phyloP scores from a whole-genome alignment of 1,140 invertebrate genomes.

The Ladona fulva region DNA sequence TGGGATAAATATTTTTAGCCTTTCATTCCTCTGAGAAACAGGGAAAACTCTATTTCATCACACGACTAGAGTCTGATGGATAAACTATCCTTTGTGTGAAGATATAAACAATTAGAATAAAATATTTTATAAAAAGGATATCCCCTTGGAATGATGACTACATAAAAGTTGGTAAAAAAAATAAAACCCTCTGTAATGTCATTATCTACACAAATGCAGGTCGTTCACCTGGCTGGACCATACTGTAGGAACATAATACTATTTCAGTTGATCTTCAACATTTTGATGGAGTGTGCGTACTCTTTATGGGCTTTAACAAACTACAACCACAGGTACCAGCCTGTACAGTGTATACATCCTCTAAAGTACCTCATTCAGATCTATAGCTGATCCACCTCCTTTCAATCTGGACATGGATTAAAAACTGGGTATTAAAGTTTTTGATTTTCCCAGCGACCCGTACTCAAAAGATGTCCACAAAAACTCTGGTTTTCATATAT shows the following conservation, averaged over 20 bases:
- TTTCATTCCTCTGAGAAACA: slow-evolving; percentile 9
- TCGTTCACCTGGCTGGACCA: not conserved
- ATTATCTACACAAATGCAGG: slow-evolving; percentile 6
- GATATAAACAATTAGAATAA: slow-evolving; percentile 11
- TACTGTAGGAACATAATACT: slow-evolving; percentile 10
- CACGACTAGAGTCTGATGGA: not conserved
- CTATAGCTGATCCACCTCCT: not conserved
- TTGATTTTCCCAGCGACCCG: not conserved
- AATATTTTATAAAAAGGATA: slow-evolving; percentile 11
- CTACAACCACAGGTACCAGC: not conserved
- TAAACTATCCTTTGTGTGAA: slow-evolving; percentile 1
- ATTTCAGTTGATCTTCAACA: slow-evolving; percentile 4
- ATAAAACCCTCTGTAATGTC: slow-evolving; percentile 5
- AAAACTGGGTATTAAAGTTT: not conserved
- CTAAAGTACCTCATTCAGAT: not conserved
- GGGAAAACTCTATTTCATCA: not conserved
- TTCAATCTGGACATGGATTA: not conserved
- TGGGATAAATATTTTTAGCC: slow-evolving; percentile 9
- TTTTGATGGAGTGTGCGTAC: slow-evolving; percentile 4
- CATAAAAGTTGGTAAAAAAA: slow-evolving; percentile 10
- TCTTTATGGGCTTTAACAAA: not conserved
- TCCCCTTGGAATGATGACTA: slow-evolving; percentile 8
- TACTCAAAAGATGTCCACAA: slow-evolving; percentile 9
- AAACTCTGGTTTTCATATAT: not conserved
- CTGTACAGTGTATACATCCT: not conserved